These are phyloP conservation scores for Agriotes lineatus DNA, from an alignment of 2,888 invertebrate species.

Conservation along the genomic window DNA sequence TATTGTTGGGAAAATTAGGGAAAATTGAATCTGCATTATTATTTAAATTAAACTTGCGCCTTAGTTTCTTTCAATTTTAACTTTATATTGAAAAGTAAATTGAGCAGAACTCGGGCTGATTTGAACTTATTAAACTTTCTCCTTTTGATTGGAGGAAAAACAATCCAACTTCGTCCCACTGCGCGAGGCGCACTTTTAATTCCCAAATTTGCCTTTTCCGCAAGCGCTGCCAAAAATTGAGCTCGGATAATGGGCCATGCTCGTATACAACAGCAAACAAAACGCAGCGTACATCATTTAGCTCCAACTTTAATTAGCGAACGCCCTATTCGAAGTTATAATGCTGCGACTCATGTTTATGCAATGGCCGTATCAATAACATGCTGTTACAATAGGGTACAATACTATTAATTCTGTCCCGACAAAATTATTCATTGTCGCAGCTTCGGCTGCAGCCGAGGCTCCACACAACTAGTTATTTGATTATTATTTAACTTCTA, in stretches of 20 bases:
- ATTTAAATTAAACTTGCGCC: slow-evolving; percentile 28
- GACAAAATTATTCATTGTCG: slow-evolving; percentile 1
- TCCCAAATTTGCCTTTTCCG: no score
- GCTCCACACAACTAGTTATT: background rate
- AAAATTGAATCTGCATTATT: slow-evolving; percentile 25
- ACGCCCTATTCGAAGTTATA: background rate
- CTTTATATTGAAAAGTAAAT: slow-evolving; percentile 22
- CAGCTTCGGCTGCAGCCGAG: background rate
- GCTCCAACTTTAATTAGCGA: background rate
- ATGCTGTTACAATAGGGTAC: background rate
- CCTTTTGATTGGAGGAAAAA: background rate
- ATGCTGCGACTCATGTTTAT: slow-evolving; percentile 2
- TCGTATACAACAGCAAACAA: no score
- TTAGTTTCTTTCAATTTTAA: slow-evolving; percentile 26
- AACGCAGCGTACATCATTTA: no score
- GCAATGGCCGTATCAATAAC: background rate
- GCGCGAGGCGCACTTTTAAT: no score
- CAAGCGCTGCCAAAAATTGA: no score
- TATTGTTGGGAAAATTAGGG: slow-evolving; percentile 25
- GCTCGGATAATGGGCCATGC: no score
- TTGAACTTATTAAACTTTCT: slow-evolving; percentile 7
- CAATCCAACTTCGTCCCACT: no score
- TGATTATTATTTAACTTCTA: slow-evolving; percentile 10
- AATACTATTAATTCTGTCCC: background rate
- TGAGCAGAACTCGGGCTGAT: slow-evolving; percentile 3